Evolutionary conservation across 2,797 vertebrate genomes (phyloP).

Genomic region (Chaenodraco wilsoni): DNA sequence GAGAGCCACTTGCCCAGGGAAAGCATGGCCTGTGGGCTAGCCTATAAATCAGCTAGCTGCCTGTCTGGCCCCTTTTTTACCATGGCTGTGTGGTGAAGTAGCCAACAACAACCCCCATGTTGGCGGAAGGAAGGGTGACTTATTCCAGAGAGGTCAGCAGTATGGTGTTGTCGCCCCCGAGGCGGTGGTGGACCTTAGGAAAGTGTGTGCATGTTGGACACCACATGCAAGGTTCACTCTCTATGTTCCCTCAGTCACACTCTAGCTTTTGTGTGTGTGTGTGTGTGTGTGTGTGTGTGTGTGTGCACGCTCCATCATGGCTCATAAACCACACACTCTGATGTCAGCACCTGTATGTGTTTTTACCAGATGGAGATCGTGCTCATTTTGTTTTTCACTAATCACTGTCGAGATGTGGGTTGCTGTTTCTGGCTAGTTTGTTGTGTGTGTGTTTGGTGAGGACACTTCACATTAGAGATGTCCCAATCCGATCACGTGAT

Average conservation of each 20-base stretch:
- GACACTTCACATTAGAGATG: slow-evolving; percentile 21
- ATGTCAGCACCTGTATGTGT: slow-evolving; percentile 59
- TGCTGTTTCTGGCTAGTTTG: slow-evolving; percentile 42
- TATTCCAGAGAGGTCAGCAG: slow-evolving; percentile 60
- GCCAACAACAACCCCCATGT: slow-evolving; percentile 45
- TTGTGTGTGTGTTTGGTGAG: slow-evolving; percentile 11
- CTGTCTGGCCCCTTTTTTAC: slow-evolving; percentile 60
- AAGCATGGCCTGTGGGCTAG: slow-evolving; percentile 62
- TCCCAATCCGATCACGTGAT: too few species aligned
- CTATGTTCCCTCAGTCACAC: slow-evolving; percentile 6
- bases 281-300: not conserved
- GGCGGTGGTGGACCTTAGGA: slow-evolving; percentile 30
- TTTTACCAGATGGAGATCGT: slow-evolving; percentile 65
- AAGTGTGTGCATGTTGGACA: slow-evolving; percentile 34
- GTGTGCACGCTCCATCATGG: slow-evolving; percentile 1
- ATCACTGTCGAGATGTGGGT: slow-evolving; percentile 45
- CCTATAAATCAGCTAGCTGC: slow-evolving; percentile 71
- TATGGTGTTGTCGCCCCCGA: slow-evolving; percentile 30
- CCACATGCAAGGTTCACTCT: slow-evolving; percentile 32
- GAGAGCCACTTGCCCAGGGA: slow-evolving; percentile 68
- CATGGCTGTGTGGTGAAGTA: slow-evolving; percentile 46
- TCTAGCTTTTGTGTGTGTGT: not conserved
- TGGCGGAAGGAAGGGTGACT: slow-evolving; percentile 58
- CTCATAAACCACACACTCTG: slow-evolving; percentile 50
- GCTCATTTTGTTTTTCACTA: slow-evolving; percentile 64